Evolutionary conservation across 2,113 vertebrate species (phyloP).

Genomic region (Aythya baeri): DNA sequence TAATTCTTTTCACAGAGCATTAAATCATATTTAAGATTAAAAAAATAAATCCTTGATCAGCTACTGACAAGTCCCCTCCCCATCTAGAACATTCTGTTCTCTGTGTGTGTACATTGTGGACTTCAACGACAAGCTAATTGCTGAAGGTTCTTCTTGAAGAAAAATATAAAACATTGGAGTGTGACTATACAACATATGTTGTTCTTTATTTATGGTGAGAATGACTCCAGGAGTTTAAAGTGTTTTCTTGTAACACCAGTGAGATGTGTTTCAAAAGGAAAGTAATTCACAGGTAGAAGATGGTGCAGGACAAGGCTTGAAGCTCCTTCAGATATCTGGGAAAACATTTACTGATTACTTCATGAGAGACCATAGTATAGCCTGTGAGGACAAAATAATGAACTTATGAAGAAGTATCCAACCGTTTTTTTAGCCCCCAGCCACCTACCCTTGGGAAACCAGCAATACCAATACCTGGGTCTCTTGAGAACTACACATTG

Average conservation of each 20-base stretch:
- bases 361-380: background rate
- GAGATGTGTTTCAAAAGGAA: background rate
- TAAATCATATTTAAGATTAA: conserved; percentile 44
- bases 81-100: background rate
- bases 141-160: background rate
- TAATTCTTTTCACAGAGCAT: conserved; percentile 60
- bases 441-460: background rate
- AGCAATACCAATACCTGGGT: background rate
- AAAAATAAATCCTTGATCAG: background rate
- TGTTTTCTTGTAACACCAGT: background rate
- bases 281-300: background rate
- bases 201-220: background rate
- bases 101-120: background rate
- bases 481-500: rapidly evolving
- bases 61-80: background rate
- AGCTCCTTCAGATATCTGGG: background rate
- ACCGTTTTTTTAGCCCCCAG: background rate
- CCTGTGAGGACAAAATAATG: background rate
- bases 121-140: background rate
- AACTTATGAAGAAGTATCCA: background rate
- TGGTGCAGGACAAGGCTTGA: background rate
- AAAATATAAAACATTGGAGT: background rate
- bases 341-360: background rate
- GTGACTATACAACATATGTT: background rate
- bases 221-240: background rate